Percentiles rank a stretch among this genome's conserved stretches.
phyloP scores from a whole-genome alignment of 2,888 invertebrate species.

The Omphaloscelis lunosa region DNA sequence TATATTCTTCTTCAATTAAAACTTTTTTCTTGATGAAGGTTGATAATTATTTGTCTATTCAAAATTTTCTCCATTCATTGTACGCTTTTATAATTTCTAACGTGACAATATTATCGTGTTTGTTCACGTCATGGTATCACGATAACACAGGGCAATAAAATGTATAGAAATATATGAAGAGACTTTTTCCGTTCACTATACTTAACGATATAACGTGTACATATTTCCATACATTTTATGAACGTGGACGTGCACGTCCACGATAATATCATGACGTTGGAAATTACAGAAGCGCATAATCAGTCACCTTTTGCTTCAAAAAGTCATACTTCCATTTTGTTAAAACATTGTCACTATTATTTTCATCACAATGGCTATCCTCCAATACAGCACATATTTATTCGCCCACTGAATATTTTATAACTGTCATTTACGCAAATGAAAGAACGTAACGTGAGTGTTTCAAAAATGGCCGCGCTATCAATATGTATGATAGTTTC shows the following conservation, averaged over 20 bases:
- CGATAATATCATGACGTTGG: background rate
- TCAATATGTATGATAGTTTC: slow-evolving; percentile 65
- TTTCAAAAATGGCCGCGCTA: slow-evolving; percentile 55
- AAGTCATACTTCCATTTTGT: background rate
- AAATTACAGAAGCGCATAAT: background rate
- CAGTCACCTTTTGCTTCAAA: background rate
- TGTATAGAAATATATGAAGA: background rate
- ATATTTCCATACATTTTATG: background rate
- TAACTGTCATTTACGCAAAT: slow-evolving; percentile 67
- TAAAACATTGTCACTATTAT: slow-evolving; percentile 7
- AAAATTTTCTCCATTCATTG: background rate
- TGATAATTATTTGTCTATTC: background rate
- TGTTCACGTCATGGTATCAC: background rate
- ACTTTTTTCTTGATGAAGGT: background rate
- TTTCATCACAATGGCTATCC: slow-evolving; percentile 5
- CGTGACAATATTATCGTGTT: background rate
- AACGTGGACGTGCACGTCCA: background rate
- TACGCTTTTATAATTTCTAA: background rate
- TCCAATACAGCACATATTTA: slow-evolving; percentile 34
- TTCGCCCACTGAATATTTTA: slow-evolving; percentile 67
- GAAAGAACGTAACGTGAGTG: slow-evolving; percentile 46
- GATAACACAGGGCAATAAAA: background rate
- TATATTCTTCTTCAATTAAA: background rate
- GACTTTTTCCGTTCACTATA: too few relatives aligned
- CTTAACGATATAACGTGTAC: too few relatives aligned